phyloP scores from a whole-genome alignment of 1,140 invertebrate species.

The Camponotus vicinus region DNA sequence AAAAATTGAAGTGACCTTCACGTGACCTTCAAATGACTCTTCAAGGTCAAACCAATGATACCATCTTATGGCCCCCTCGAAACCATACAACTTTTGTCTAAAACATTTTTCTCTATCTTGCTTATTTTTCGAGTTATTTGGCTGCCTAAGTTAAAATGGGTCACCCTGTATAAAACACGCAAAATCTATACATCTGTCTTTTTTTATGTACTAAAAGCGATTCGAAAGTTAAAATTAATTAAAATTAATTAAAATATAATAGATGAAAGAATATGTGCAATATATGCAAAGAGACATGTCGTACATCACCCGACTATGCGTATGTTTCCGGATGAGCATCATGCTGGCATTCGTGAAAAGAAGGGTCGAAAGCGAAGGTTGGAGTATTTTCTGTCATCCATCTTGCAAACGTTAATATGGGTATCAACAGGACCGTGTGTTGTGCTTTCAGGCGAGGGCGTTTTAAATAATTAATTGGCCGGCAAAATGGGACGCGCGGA shows the following conservation, averaged over 20 bases:
- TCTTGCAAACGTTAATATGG: slow-evolving; percentile 72
- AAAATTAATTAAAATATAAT: not conserved
- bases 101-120: no score
- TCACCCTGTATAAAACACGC: not conserved
- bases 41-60: no score
- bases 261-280: slow-evolving; percentile 12
- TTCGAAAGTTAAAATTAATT: not conserved
- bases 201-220: not conserved
- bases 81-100: no score
- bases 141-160: no score
- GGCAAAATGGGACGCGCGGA: slow-evolving; percentile 70
- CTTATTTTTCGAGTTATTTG: no score
- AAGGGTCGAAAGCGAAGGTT: not conserved
- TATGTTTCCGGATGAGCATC: not conserved
- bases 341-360: not conserved
- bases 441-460: slow-evolving; percentile 67
- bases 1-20: no score
- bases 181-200: not conserved
- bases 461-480: slow-evolving; percentile 79
- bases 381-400: slow-evolving; percentile 53
- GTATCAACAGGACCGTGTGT: slow-evolving; percentile 71
- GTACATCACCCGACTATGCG: not conserved
- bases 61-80: no score
- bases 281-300: not conserved
- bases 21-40: no score